phyloP scores from a whole-genome alignment of 2,797 vertebrate genomes.

The Tympanoctomys barrerae region DNA sequence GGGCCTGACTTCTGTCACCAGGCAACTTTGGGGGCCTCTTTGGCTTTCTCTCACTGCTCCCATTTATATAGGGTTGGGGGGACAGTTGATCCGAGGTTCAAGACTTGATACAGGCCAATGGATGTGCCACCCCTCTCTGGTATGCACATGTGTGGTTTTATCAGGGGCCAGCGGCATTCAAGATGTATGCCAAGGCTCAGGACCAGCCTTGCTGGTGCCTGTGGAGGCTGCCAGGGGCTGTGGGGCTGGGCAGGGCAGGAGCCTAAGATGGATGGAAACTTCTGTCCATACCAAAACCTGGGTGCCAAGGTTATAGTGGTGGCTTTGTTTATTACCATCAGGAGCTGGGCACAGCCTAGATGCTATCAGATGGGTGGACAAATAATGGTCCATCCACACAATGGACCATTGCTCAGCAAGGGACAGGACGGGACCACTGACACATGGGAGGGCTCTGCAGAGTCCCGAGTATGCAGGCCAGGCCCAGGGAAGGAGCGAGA shows the following conservation, averaged over 20 bases:
- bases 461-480: accelerated
- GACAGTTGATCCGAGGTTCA: not conserved
- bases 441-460: accelerated
- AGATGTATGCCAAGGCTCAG: not conserved
- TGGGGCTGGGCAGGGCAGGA: not conserved
- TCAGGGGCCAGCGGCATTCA: not conserved
- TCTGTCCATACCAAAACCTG: not conserved
- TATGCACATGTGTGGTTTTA: not conserved
- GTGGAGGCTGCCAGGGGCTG: not conserved
- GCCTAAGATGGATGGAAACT: not conserved
- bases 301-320: accelerated
- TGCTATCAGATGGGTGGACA: not conserved
- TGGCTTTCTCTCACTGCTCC: not conserved
- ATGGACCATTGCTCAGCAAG: not conserved
- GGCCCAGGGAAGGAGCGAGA: not conserved
- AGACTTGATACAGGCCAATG: not conserved
- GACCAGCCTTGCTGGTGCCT: not conserved
- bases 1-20: not conserved
- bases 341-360: not conserved
- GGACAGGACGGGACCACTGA: not conserved
- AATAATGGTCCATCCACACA: no score
- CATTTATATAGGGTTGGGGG: not conserved
- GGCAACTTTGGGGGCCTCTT: not conserved
- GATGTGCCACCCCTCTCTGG: not conserved
- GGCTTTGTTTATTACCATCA: not conserved